These are phyloP conservation scores for Alethe diademata DNA, from an alignment of 2,113 vertebrate species.

Conservation along the genomic window DNA sequence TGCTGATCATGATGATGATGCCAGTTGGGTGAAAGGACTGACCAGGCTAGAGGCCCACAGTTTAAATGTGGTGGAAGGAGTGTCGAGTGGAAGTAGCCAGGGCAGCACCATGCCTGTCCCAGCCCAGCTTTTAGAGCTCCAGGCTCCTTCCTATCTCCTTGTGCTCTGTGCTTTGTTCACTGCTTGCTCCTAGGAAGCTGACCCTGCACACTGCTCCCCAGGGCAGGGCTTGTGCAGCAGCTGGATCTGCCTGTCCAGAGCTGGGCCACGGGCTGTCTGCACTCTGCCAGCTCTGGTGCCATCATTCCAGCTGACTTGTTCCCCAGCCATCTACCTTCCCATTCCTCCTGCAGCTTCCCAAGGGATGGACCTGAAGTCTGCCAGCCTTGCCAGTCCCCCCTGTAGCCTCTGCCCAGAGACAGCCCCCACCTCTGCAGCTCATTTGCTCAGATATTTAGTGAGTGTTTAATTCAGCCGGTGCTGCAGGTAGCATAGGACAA, in stretches of 20 bases:
- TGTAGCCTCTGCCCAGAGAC: not conserved
- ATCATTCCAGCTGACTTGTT: not conserved
- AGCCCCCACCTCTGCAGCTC: not conserved
- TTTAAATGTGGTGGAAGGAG: not conserved
- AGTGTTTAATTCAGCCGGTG: not conserved
- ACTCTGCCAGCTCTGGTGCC: not conserved
- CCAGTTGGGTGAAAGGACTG: not conserved
- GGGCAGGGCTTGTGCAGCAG: not conserved
- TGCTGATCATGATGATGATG: not conserved
- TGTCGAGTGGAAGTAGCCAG: not conserved
- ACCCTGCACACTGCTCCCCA: not conserved
- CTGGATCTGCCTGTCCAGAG: not conserved
- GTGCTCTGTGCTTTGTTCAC: not conserved
- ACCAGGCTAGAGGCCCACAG: fast-evolving
- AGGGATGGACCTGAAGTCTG: not conserved
- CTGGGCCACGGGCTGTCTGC: not conserved
- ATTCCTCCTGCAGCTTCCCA: not conserved
- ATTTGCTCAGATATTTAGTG: not conserved
- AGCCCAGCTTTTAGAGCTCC: not conserved
- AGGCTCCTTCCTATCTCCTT: not conserved
- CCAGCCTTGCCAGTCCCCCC: not conserved
- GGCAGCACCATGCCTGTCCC: not conserved
- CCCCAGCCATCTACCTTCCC: not conserved
- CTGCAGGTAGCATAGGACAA: not conserved
- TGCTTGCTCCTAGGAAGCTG: not conserved